Evolutionary conservation across 2,113 vertebrate genomes (phyloP).

Genomic region (Collichthys lucidus): DNA sequence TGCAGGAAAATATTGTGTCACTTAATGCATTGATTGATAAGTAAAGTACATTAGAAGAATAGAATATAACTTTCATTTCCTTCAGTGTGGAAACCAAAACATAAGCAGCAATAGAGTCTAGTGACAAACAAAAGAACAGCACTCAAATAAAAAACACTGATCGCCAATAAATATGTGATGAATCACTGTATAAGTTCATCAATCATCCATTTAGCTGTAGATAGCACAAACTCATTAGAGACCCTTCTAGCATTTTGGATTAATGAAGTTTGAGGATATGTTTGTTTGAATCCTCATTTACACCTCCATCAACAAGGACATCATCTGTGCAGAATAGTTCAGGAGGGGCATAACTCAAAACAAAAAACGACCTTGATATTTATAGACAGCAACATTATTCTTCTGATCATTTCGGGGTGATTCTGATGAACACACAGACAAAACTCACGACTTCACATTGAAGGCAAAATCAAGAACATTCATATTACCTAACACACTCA

Average conservation of each 20-base stretch:
- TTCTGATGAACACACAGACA: not conserved
- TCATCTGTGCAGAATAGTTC: not conserved
- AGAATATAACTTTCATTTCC: too few relatives aligned
- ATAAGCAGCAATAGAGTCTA: not conserved
- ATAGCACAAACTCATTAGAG: not conserved
- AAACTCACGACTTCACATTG: not conserved
- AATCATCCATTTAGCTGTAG: not conserved
- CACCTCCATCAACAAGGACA: not conserved
- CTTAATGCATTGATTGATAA: not conserved
- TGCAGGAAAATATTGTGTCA: not conserved
- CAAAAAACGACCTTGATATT: not conserved
- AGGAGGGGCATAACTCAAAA: not conserved
- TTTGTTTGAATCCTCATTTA: not conserved
- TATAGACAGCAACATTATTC: not conserved
- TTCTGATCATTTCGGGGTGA: not conserved
- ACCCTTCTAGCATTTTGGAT: not conserved
- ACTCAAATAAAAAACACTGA: not conserved
- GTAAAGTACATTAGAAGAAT: too few relatives aligned
- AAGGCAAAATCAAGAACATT: not conserved
- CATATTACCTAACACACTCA: not conserved
- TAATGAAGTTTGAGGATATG: not conserved
- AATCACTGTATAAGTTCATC: not conserved
- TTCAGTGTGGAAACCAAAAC: not conserved
- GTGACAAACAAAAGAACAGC: not conserved
- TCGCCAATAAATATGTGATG: not conserved